Evolutionary conservation across 2,888 invertebrate species (phyloP), one percentile per base, ranked within the genome.

Genomic region (Palloptera scutellata): DNA sequence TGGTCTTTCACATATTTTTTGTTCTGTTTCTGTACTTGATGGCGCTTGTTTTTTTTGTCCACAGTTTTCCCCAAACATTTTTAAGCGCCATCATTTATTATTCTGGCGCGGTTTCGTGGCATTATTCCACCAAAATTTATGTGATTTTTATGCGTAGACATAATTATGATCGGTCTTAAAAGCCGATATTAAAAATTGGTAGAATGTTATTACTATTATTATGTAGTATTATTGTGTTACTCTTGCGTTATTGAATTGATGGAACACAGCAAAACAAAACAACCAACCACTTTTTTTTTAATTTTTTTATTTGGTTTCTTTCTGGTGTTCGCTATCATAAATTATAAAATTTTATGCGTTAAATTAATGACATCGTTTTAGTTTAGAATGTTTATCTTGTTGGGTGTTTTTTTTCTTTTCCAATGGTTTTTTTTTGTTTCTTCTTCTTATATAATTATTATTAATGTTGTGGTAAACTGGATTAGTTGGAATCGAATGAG

Each of bases 1-100:
- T 13, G 43, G 53, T 54, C 43, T 62, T 61, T 20, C 40, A 52
- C 48, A n/a, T 48, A 10, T 12, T 45, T 45, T 15, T 48, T 48
- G 4, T 15, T 48, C 11, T 48, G 8, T 13, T 15, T 15, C 48
- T n/a, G 9, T 64, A 20, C 69, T 71, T 68, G 70, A 71, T 70
- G 71, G 71, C 71, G 71, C 71, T 71, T 70, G 66, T 70, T 70
- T 66, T 69, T 65, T 62, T 62, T n/a, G 8, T 58, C 1, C 42
- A 42, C 5, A 10, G 17, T 43, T 40, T 58, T 30, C 30, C 57
- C 43, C 55, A 64, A 65, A 69, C 60, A 65, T 51, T 72, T 74
- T 79, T 79, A 82, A 81, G 82, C 81, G 81, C 81, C 81, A 82
- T 81, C 82, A 81, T 81, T 82, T 81, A 79, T 81, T 82, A 82